Conservation (phyloP, 2,113 vertebrate species). For the Cephalopterus ornatus region DNA sequence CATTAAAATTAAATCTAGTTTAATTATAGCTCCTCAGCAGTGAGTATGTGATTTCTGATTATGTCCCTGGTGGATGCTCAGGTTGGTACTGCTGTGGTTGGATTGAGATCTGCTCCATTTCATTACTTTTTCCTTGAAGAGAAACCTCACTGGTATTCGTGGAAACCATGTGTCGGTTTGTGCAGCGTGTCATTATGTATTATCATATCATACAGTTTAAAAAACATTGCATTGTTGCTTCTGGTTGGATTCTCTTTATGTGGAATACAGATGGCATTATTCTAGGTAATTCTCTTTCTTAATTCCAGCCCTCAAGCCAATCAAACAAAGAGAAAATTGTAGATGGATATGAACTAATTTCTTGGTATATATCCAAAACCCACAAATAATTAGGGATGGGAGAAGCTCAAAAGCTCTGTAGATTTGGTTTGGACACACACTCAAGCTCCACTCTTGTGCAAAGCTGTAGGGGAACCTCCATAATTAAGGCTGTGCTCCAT, state of each 20-base stretch:
- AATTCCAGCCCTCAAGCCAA: slow-evolving; percentile 44
- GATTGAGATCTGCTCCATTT: slow-evolving; percentile 77
- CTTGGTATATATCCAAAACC: slow-evolving; percentile 50
- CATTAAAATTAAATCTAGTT: slow-evolving; percentile 83
- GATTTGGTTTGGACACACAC: slow-evolving; percentile 47
- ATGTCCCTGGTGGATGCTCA: slow-evolving; percentile 73
- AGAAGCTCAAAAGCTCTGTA: slow-evolving; percentile 33
- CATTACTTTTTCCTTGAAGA: slow-evolving; percentile 72
- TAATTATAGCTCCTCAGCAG: slow-evolving; percentile 79
- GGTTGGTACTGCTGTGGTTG: slow-evolving; percentile 74
- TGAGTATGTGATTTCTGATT: slow-evolving; percentile 79
- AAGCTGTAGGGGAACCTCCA: slow-evolving; percentile 48
- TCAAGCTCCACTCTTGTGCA: not conserved
- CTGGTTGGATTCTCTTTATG: slow-evolving; percentile 36
- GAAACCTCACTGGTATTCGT: slow-evolving; percentile 66
- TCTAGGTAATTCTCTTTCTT: slow-evolving; percentile 43
- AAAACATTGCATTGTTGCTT: slow-evolving; percentile 53
- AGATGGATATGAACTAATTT: slow-evolving; percentile 44
- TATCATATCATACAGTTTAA: slow-evolving; percentile 46
- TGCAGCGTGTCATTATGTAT: slow-evolving; percentile 44
- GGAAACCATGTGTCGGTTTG: slow-evolving; percentile 36
- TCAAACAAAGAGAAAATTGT: slow-evolving; percentile 45
- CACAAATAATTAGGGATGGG: slow-evolving; percentile 52
- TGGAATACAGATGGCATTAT: slow-evolving; percentile 42
- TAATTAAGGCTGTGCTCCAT: slow-evolving; percentile 30